Percentiles rank a stretch among this genome's conserved stretches.
These are phyloP conservation scores for Cercocebus atys DNA, from an alignment of 2,113 vertebrate genomes.

Conservation along the genomic window DNA sequence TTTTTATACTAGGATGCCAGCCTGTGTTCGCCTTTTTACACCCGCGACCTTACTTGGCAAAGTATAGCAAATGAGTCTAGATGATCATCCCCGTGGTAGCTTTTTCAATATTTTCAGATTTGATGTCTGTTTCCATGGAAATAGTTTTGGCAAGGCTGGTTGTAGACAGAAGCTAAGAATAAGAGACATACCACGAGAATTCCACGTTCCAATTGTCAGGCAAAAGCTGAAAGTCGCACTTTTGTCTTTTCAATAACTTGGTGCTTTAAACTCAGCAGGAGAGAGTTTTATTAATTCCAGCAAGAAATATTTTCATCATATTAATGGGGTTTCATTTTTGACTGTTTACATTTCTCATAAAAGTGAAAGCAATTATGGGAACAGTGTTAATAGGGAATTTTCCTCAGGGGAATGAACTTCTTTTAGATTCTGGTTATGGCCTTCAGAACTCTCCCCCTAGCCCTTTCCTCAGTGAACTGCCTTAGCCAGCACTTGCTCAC, in stretches of 20 bases:
- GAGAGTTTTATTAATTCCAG: constrained; percentile 24
- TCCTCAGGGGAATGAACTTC: neutral
- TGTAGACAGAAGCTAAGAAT: constrained; percentile 4
- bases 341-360: constrained; percentile 44
- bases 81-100: neutral
- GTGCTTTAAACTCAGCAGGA: constrained; percentile 37
- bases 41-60: neutral
- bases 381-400: neutral
- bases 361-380: neutral
- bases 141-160: neutral
- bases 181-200: neutral
- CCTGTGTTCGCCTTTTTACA: neutral
- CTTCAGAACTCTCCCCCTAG: neutral
- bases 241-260: constrained; percentile 26
- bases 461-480: neutral
- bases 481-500: neutral
- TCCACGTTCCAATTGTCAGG: neutral
- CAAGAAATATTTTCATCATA: constrained; percentile 51
- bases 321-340: constrained; percentile 46
- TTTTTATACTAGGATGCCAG: neutral
- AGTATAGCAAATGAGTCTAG: neutral
- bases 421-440: neutral
- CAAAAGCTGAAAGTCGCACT: neutral
- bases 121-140: constrained; percentile 50
- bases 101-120: constrained; percentile 44